Base-by-base conservation (phyloP, 2,888 invertebrate genomes). In the Falcaria lacertinaria region DNA sequence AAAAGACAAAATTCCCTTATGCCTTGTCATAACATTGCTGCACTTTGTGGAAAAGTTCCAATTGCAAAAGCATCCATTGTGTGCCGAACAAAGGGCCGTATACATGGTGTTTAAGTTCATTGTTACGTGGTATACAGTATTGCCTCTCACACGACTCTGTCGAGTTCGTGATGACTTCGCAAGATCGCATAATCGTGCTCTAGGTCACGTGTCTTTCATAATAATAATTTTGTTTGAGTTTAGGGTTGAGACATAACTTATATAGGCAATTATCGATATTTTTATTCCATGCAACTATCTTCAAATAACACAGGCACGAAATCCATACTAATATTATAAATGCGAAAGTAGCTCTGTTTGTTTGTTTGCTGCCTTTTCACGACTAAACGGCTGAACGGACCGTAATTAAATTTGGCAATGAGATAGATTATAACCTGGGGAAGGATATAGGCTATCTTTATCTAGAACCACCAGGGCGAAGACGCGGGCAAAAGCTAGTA, bases 11-110 rank as follows among this genome's bases (percentile, higher is more conserved):
- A 28, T 11, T 28, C 3, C 28, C 28, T 11, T 28, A 28, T 8
- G 11, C 28, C 11, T 28, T 28, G 43, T 35, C 53, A 50, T 36
- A 14, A 32, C 11, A 39, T 33, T 39, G 33, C 17, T 33, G 7
- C 33, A 39, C 28, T 16, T 39, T 33, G 33, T 37, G 37, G 37
- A 37, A 37, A 14, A 22, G 25, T 37, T 37, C 8, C 22, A 37
- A 37, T 37, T 37, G 37, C 37, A 48, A 45, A 47, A 48, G 14
- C 28, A 28, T 43, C 59, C 58, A 73, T 75, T 75, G 75, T 76
- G 51, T 46, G 15, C 15, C 34, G 38, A 59, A 74, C 76, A 77
- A 76, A 74, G 67, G 62, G 50, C 57, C 50, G 65, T 73, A 67
- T 52, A 50, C 48, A 22, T 25, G 14, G 15, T 37, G 25, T 22